Conservation (phyloP, 92 coral and sea anemone species). For the Isaurus tuberculatus region DNA sequence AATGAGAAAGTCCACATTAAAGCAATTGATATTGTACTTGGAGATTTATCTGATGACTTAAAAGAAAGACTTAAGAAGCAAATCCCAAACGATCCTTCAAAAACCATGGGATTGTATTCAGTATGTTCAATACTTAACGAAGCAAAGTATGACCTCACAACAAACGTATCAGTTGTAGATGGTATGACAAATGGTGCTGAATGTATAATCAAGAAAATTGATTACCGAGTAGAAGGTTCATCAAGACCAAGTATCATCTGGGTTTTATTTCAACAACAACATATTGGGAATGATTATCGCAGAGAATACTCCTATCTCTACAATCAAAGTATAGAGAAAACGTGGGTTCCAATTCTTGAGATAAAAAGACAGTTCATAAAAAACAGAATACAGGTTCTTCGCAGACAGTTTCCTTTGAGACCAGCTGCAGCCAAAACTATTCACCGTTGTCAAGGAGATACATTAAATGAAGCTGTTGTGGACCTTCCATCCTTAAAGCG, state of each 20-base stretch:
- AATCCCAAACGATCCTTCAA: conserved; percentile 64
- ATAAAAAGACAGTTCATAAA: conserved; percentile 65
- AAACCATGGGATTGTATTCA: conserved; percentile 65
- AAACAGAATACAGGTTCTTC: conserved; percentile 49
- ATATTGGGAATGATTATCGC: conserved; percentile 58
- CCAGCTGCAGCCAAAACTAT: conserved; percentile 79
- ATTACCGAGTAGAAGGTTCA: conserved; percentile 67
- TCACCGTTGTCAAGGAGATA: conserved; percentile 79
- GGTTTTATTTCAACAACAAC: conserved; percentile 58
- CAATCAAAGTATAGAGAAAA: conserved; percentile 31
- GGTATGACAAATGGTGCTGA: conserved; percentile 84
- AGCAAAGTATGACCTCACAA: conserved; percentile 71
- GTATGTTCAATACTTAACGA: conserved; percentile 46
- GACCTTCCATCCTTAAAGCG: conserved; percentile 67
- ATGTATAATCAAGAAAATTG: conserved; percentile 62
- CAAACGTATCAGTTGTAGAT: conserved; percentile 66
- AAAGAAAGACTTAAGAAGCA: conserved; percentile 59
- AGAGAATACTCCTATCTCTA: conserved; percentile 57
- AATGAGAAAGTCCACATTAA: conserved; percentile 59
- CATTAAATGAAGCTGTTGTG: conserved; percentile 72
- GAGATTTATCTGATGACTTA: conserved; percentile 65
- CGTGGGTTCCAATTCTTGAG: conserved; percentile 71
- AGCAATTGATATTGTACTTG: conserved; percentile 67
- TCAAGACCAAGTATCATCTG: conserved; percentile 73
- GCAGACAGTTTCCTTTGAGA: conserved; percentile 72